phyloP scores from a whole-genome alignment of 2,113 vertebrate species.

The Noctilio leporinus region DNA sequence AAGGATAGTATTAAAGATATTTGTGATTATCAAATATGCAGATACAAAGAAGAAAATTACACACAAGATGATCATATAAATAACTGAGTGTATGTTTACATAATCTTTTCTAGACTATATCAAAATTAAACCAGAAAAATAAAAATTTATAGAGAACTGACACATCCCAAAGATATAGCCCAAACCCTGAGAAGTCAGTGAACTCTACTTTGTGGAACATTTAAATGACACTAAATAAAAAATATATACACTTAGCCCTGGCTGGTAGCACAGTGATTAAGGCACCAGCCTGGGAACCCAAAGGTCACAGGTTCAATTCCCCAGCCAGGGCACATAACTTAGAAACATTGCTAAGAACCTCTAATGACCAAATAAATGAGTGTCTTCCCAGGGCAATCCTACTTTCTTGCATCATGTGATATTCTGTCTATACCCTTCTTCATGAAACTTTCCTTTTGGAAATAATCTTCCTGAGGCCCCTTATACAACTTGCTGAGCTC shows the following conservation, averaged over 20 bases:
- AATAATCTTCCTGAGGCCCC: background rate
- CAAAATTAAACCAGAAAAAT: background rate
- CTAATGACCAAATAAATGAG: background rate
- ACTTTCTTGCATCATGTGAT: background rate
- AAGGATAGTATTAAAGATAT: background rate
- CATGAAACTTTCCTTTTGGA: background rate
- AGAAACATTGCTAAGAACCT: background rate
- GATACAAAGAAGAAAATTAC: background rate
- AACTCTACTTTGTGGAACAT: background rate
- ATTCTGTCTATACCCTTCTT: background rate
- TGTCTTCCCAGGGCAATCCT: background rate
- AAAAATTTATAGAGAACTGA: background rate
- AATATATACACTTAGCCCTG: background rate
- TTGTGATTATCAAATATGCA: background rate
- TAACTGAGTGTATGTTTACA: background rate
- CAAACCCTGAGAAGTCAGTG: background rate
- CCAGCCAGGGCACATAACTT: too few species aligned
- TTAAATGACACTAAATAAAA: background rate
- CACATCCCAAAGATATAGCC: background rate
- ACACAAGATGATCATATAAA: background rate
- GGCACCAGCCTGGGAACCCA: too few species aligned
- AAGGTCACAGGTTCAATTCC: too few species aligned
- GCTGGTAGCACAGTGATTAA: too few species aligned
- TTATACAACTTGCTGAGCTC: background rate
- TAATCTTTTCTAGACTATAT: background rate